phyloP scores from a whole-genome alignment of 2,797 vertebrate species.

The Anniella stebbinsi region DNA sequence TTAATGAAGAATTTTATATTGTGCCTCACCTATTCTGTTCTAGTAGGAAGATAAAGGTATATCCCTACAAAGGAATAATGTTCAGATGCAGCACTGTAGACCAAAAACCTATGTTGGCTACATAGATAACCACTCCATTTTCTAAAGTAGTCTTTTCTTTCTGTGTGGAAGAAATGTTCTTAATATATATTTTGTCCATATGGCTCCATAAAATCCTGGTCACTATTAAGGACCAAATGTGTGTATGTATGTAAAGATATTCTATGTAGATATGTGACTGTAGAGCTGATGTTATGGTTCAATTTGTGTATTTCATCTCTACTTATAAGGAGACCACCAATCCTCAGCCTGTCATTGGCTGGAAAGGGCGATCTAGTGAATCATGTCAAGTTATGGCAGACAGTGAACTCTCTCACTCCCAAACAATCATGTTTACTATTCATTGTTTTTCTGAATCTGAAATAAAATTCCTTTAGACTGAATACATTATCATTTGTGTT shows the following conservation, averaged over 20 bases:
- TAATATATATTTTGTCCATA: slow-evolving; percentile 5
- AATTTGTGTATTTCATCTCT: slow-evolving; percentile 22
- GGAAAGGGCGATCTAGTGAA: slow-evolving; percentile 9
- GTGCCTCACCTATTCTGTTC: not conserved
- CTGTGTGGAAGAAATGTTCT: slow-evolving; percentile 32
- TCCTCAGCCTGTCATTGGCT: not conserved
- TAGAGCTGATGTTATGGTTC: slow-evolving; percentile 19
- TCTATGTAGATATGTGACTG: slow-evolving; percentile 12
- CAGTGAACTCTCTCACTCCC: slow-evolving; percentile 29
- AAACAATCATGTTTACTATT: slow-evolving; percentile 46
- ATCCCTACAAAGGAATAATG: not conserved
- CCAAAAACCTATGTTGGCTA: slow-evolving; percentile 23
- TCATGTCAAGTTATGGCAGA: slow-evolving; percentile 13
- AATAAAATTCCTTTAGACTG: slow-evolving; percentile 65
- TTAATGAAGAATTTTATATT: not conserved
- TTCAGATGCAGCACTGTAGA: not conserved
- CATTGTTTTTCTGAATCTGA: slow-evolving; percentile 58
- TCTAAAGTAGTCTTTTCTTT: slow-evolving; percentile 24
- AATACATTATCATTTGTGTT: not conserved
- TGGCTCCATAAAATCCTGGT: slow-evolving; percentile 51
- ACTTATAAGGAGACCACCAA: not conserved
- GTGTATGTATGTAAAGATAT: not conserved
- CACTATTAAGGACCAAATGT: slow-evolving; percentile 16
- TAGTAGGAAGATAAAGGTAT: not conserved
- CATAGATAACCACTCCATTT: slow-evolving; percentile 37